Conservation (phyloP, 1,140 invertebrate genomes). For the Chironomus tepperi region DNA sequence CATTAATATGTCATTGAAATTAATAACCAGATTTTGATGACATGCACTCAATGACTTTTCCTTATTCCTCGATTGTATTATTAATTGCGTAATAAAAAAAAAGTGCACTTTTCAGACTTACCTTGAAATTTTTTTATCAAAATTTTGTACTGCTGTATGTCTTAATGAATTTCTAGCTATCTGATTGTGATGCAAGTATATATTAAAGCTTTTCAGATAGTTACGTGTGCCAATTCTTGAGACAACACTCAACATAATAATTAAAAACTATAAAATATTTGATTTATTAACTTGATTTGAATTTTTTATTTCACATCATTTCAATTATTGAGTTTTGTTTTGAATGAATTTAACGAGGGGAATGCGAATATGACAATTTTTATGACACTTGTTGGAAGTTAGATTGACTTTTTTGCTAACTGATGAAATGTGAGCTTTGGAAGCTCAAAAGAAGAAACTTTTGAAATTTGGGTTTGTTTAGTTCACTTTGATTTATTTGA, state of each 20-base stretch:
- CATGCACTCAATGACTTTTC: neutral
- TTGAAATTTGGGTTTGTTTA: no score
- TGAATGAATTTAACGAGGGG: neutral
- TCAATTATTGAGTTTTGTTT: neutral
- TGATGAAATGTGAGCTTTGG: no score
- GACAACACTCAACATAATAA: neutral
- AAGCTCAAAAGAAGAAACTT: no score
- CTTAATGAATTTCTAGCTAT: neutral
- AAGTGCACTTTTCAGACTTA: neutral
- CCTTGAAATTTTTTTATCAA: neutral
- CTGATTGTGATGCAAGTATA: neutral
- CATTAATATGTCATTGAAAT: neutral
- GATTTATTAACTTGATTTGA: neutral
- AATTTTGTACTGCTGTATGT: no score
- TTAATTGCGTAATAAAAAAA: constrained; percentile 3
- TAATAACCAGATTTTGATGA: neutral
- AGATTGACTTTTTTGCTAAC: no score
- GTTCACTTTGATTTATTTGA: no score
- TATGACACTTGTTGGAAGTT: no score
- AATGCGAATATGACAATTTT: no score
- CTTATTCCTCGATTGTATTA: neutral
- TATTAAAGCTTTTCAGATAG: neutral
- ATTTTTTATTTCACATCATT: neutral
- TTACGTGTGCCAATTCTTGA: neutral
- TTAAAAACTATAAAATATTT: neutral